Evolutionary conservation across 2,888 invertebrate genomes (phyloP), one percentile per base, ranked within the genome.

Genomic region (Acanthopleura granulata): DNA sequence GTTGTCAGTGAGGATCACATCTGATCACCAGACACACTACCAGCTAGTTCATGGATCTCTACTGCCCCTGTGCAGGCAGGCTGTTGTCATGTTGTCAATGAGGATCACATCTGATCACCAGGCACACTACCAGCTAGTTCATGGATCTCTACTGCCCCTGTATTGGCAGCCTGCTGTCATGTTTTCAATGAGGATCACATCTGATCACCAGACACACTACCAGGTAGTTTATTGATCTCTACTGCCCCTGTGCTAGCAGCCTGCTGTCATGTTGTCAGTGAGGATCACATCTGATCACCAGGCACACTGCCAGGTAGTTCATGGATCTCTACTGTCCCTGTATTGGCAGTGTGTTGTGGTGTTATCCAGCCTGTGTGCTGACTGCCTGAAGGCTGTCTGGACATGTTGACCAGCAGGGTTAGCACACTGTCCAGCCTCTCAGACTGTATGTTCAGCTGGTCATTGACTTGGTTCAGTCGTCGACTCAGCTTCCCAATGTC

Each of bases 341-440:
- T 57, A 22, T 12, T 18, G 18, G 57, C 22, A 22, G 57, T 4
- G 3, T 18, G 57, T 18, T 18, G 22, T 3, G 57, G 57, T 57
- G 57, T 57, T 18, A 12, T 22, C 57, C 57, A 57, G 57, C 57
- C 57, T 12, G n/a, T 57, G 1, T 22, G 18, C 4, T 18, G 18
- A 22, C n/a, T 12, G 3, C 57, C 57, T 18, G 57, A n/a, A 18
- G 57, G 57, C 12, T 18, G 57, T 57, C 22, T 57, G 57, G 18
- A 22, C 66, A 66, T 66, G 25, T 25, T 66, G 29, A 66, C 29
- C 29, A 66, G 66, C 66, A 66, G 29, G 25, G 66, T 66, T 27
- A 66, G 29, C 6, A 66, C 66, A 66, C 66, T 66, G 66, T 66
- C 66, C 66, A 66, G 66, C 25, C 66, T 66, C 29, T 66, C 66